These are phyloP conservation scores for Lasioglossum zephyrum DNA, from an alignment of 2,888 invertebrate species.

Conservation along the genomic window DNA sequence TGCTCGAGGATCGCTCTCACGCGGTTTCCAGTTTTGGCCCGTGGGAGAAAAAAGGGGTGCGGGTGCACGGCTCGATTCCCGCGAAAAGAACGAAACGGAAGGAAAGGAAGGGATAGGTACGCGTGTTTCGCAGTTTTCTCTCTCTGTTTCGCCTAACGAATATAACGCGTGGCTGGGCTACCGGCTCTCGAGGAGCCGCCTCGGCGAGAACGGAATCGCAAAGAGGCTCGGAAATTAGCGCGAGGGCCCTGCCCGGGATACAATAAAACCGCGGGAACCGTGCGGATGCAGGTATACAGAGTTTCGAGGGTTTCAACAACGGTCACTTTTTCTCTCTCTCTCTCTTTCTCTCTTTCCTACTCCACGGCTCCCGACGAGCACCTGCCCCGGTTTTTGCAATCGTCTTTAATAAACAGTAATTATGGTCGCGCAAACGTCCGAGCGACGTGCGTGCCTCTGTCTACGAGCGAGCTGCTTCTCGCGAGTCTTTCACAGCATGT, in stretches of 20 bases:
- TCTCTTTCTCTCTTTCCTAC: not conserved
- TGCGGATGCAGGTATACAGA: slow-evolving; percentile 41
- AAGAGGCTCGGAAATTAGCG: slow-evolving; percentile 61
- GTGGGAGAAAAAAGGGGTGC: not conserved
- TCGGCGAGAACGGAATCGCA: slow-evolving; percentile 45
- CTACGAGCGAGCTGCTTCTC: slow-evolving; percentile 21
- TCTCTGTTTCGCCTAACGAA: slow-evolving; percentile 6
- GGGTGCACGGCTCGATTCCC: not conserved
- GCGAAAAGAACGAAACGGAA: not conserved
- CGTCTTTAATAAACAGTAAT: slow-evolving; percentile 77
- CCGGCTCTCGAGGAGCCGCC: slow-evolving; percentile 28
- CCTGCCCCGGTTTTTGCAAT: slow-evolving; percentile 76
- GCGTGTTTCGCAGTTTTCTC: slow-evolving; percentile 1
- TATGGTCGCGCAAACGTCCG: slow-evolving; percentile 57
- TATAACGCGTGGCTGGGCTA: slow-evolving; percentile 6
- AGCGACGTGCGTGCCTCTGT: slow-evolving; percentile 34
- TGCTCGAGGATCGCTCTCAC: not conserved
- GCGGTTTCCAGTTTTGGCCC: not conserved
- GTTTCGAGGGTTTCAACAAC: slow-evolving; percentile 61
- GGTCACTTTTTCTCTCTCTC: not conserved
- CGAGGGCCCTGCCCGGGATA: slow-evolving; percentile 40
- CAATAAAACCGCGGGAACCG: slow-evolving; percentile 55
- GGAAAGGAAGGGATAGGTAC: not conserved
- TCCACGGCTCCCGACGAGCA: slow-evolving; percentile 46
- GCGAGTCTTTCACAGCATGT: slow-evolving; percentile 23